Conservation (phyloP, 2,888 invertebrate genomes). For the Griposia aprilina region DNA sequence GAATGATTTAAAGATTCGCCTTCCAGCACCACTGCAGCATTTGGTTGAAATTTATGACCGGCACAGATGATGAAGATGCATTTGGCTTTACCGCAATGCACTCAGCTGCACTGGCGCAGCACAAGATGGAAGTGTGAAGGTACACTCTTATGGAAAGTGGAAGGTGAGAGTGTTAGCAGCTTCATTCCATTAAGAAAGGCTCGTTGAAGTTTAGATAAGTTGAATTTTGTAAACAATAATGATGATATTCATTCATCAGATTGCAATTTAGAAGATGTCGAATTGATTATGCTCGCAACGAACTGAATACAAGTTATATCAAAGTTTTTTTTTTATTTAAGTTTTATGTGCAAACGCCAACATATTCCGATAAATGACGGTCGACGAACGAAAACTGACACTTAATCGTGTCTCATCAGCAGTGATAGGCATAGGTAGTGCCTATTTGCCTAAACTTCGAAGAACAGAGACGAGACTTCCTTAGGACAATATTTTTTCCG, state of each 20-base stretch:
- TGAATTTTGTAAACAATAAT: neutral
- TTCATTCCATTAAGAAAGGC: neutral
- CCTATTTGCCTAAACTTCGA: too few relatives aligned
- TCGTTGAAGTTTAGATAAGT: neutral
- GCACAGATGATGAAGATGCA: conserved; percentile 43
- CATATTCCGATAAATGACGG: neutral
- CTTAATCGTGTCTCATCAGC: neutral
- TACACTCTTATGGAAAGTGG: neutral
- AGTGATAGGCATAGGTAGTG: too few relatives aligned
- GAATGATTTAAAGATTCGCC: conserved; percentile 51
- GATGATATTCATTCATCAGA: neutral
- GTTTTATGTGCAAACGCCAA: neutral
- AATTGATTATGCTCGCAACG: neutral
- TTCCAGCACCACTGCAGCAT: conserved; percentile 32
- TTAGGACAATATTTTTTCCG: too few relatives aligned
- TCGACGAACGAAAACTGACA: neutral
- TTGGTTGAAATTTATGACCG: conserved; percentile 49
- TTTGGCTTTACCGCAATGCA: conserved; percentile 38
- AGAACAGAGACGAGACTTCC: too few relatives aligned
- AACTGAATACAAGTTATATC: neutral
- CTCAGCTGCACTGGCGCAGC: neutral
- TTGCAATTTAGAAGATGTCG: neutral
- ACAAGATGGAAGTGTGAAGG: neutral
- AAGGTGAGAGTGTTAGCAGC: neutral
- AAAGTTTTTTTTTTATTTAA: neutral